Conservation (phyloP, 2,888 invertebrate species). For the Plusia festucae region DNA sequence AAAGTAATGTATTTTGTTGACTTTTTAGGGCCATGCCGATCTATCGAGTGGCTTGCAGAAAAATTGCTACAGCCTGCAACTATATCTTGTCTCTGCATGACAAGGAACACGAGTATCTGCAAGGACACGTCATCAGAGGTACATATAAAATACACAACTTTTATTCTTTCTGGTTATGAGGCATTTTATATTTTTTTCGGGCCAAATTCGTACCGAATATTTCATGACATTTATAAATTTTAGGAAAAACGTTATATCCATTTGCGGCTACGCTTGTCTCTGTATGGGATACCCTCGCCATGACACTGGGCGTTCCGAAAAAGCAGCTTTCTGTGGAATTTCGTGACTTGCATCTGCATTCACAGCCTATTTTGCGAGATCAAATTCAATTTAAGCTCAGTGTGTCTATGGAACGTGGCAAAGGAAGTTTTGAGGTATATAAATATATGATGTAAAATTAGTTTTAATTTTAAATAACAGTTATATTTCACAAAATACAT, state of each 20-base stretch:
- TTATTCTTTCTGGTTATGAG: too few species aligned
- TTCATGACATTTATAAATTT: neutral
- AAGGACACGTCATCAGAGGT: slow-evolving; percentile 27
- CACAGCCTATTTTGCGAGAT: slow-evolving; percentile 89
- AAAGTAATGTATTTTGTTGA: neutral
- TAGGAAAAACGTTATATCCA: slow-evolving; percentile 92
- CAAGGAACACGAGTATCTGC: slow-evolving; percentile 32
- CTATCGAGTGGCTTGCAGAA: slow-evolving; percentile 60
- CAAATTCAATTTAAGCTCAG: slow-evolving; percentile 87
- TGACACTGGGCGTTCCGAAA: slow-evolving; percentile 86
- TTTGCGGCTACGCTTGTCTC: slow-evolving; percentile 92
- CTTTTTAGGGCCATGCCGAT: slow-evolving; percentile 66
- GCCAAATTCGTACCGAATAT: too few species aligned
- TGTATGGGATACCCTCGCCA: slow-evolving; percentile 92
- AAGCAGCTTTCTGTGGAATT: slow-evolving; percentile 92
- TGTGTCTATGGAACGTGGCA: slow-evolving; percentile 90
- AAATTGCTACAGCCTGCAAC: slow-evolving; percentile 63
- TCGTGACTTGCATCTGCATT: slow-evolving; percentile 89
- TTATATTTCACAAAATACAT: neutral
- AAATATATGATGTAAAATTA: neutral
- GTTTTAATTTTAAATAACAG: too few species aligned
- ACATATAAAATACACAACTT: neutral
- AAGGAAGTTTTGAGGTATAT: slow-evolving; percentile 89
- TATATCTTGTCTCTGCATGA: slow-evolving; percentile 47
- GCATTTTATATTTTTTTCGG: too few species aligned